Base-by-base conservation (phyloP, 2,888 invertebrate species). In the Agrotis exclamationis region DNA sequence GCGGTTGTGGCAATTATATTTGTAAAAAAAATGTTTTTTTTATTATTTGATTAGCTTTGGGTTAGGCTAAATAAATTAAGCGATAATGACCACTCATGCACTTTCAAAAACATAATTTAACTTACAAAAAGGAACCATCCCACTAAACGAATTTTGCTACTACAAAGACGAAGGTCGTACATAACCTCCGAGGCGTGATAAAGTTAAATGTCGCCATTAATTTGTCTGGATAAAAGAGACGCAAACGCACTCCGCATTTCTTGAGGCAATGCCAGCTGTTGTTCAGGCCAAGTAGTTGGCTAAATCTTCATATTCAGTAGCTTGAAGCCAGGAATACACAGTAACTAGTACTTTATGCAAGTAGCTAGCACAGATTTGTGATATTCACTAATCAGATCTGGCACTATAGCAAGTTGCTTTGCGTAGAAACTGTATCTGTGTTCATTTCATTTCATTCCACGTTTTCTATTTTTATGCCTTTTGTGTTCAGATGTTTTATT, bases 251-350 rank as follows among this genome's bases (percentile, higher is more conserved):
- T 70, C 62, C 11, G 39, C 39, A 57, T 59, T 72, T 69, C 63
- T 80, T 82, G 82, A 82, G 59, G 45, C 51, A 4, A 22, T 60
- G 84, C 82, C 82, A 82, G 72, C 48, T 44, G 47, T 59, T 48
- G 73, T 70, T 83, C 51, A 80, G 33, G 67, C 70, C 59, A 80
- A 68, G 59, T 53, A 67, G 28, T 70, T 63, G 58, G 22, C 44
- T 44, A 18, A 62, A 69, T 54, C 59, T 50, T 71, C 56, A 79
- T 72, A 80, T 63, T 74, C 62, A 76, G 56, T 59, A 60, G 53
- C 58, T 54, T 39, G 3, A 48, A n/a, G n/a, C n/a, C 7, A 1
- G 47, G 47, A 48, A 33, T 22, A 47, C 64, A 20, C 20, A 22
- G 18, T 14, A 13, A 3, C n/a, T 14, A 51, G 20, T 57, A n/a